Evolutionary conservation across 2,888 invertebrate species (phyloP).

Genomic region (Psococerastis gibbosa): DNA sequence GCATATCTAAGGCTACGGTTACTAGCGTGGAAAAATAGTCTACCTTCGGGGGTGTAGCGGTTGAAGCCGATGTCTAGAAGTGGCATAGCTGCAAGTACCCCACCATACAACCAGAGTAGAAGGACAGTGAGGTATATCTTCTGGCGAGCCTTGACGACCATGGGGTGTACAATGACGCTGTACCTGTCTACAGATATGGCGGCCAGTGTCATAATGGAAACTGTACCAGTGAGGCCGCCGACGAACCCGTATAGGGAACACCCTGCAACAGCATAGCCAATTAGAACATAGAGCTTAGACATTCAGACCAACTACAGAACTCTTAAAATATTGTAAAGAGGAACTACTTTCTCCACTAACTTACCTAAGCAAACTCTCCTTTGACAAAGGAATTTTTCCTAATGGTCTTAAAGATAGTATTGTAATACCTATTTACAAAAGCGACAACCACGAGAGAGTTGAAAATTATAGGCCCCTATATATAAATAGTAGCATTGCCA

Average conservation of each 20-base stretch:
- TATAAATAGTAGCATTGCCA: no score
- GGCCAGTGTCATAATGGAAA: conserved; percentile 61
- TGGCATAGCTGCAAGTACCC: conserved; percentile 48
- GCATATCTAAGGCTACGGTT: conserved; percentile 60
- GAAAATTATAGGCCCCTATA: no score
- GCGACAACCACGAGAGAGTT: no score
- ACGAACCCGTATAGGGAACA: conserved; percentile 63
- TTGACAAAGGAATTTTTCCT: no score
- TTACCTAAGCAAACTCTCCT: no score
- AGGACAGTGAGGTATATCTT: conserved; percentile 40
- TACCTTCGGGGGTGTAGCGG: conserved; percentile 53
- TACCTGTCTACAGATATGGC: conserved; percentile 67
- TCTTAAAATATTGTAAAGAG: no score
- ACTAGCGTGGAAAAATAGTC: no score
- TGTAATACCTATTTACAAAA: no score
- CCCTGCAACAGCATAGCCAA: conserved; percentile 36
- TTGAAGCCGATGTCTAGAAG: conserved; percentile 49
- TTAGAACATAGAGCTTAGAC: no score
- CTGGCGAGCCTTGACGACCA: conserved; percentile 42
- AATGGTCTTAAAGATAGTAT: no score
- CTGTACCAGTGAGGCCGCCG: conserved; percentile 62
- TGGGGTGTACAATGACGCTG: conserved; percentile 59
- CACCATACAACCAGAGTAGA: conserved; percentile 54
- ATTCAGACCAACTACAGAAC: no score
- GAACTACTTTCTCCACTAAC: no score